Evolutionary conservation across 2,888 invertebrate species (phyloP), one percentile per base, ranked within the genome.

Genomic region (Lymantria dispar): DNA sequence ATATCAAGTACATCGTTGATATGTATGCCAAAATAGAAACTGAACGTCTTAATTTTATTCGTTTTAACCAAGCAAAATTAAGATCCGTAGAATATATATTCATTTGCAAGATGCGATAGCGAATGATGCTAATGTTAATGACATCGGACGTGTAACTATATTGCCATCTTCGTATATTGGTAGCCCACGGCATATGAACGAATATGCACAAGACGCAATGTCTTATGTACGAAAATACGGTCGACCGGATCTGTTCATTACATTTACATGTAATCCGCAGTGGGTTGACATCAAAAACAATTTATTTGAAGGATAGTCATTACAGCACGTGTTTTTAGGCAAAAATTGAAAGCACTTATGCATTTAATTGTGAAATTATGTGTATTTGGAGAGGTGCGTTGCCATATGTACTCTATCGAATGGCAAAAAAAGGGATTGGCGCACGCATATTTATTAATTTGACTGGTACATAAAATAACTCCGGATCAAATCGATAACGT

Each of bases 351-450:
- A 46, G 39, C 45, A 39, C 30, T 46, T 46, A 39, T 46, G 38
- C 39, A 38, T 46, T 39, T 39, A 46, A 39, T 46, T 39, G 22
- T 44, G 37, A 44, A 44, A 44, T 36, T 36, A 36, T 36, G 39
- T 39, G 31, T 46, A 38, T 38, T 47, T 47, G 41, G 47, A 33
- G 47, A 47, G 31, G 15, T 41, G 41, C 30, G 41, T 30, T 47
- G 47, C 36, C 33, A 41, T 33, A 47, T 41, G 41, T 41, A 47
- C 33, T 39, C 46, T 5, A 39, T 46, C 29, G 22, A 38, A 39
- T 46, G 39, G 46, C 46, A 45, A 63, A 80, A 82, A 52, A 72
- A 70, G 22, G 80, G 78, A 54, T 47, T 51, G 30, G 47, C 51
- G 10, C 51, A 47, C 42, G 42, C 39, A 38, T 47, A 51, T 42